A percentile compares a stretch with the other conserved stretches of the same genome.
These are phyloP conservation scores for Chymomyza fuscimana DNA, from an alignment of 2,888 invertebrate genomes.

Conservation along the genomic window DNA sequence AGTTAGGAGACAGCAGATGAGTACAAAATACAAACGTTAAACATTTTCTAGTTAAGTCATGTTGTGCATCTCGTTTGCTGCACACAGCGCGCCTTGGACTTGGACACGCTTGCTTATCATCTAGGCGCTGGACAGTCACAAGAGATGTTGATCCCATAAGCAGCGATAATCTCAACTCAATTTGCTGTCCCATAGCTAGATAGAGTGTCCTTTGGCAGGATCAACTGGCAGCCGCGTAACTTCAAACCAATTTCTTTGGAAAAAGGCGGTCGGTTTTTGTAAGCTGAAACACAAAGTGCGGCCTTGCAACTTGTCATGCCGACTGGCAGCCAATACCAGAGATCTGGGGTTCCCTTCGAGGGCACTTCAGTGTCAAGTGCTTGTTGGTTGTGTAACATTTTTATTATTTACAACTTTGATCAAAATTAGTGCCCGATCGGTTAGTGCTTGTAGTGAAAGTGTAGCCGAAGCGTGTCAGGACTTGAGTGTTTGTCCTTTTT, in stretches of 20 bases:
- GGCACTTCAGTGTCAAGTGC: conserved; percentile 54
- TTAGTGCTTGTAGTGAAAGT: conserved; percentile 20
- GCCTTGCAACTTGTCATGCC: conserved; percentile 15
- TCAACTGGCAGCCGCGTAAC: conserved; percentile 22
- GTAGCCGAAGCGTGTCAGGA: conserved; percentile 14
- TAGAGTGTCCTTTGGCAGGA: conserved; percentile 2
- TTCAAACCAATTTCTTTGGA: conserved; percentile 63
- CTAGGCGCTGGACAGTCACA: conserved; percentile 22
- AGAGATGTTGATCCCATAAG: conserved; percentile 23
- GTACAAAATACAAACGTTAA: conserved; percentile 37
- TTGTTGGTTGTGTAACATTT: conserved; percentile 43
- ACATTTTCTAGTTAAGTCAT: conserved; percentile 68
- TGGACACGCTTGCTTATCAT: conserved; percentile 52
- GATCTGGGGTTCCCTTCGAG: neutral
- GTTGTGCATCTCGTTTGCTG: conserved; percentile 28
- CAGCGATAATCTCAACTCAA: conserved; percentile 67
- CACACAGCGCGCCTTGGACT: conserved; percentile 13
- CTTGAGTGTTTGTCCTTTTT: conserved; percentile 12
- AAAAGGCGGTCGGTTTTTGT: conserved; percentile 61
- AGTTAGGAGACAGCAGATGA: conserved; percentile 12
- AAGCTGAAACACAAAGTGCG: conserved; percentile 66
- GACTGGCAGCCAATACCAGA: conserved; percentile 3
- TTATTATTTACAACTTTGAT: conserved; percentile 68
- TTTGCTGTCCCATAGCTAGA: conserved; percentile 39
- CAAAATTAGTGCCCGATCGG: conserved; percentile 52